Evolutionary conservation across 2,113 vertebrate species (phyloP), one percentile per base, ranked within the genome.

Genomic region (Mesocricetus auratus): DNA sequence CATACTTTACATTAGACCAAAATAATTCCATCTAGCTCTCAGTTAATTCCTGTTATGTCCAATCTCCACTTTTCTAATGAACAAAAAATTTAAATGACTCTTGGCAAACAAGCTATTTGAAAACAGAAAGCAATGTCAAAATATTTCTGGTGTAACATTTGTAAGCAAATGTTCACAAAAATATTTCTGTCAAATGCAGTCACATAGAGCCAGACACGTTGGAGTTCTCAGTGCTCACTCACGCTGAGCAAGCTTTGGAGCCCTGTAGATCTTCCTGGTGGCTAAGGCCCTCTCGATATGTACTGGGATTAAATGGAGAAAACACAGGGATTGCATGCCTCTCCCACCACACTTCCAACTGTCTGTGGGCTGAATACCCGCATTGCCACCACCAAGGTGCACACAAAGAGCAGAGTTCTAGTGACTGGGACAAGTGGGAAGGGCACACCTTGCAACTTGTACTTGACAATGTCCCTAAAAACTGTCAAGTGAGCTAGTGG

Each of bases 71-170:
- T 91, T 94, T 87, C 66, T 88, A 86, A 75, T 89, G 98, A 97
- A 98, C 98, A 97, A 97, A 93, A 96, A 97, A 96, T 97, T 97
- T 97, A 98, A 98, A 98, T 98, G 95, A 95, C 93, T 98, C 97
- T 97, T 98, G 98, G 98, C 98, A 98, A 95, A 98, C 98, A 98
- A 98, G 60, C 97, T 98, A 98, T 96, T 99, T 98, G 98, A 98
- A 99, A 99, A 66, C 45, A 42, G 81, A 98, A 98, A 98, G 97
- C 98, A 98, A 98, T 98, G 98, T 99, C 98, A 98, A 99, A 99
- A 98, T 99, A 99, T 99, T 99, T 98, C 50, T 97, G 98, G 98
- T 29, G 98, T 98, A 99, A 98, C 98, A 99, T 98, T 98, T 98
- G 98, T 98, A 98, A 98, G 98, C 97, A 98, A 98, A 98, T 4